These are phyloP conservation scores for Camponotus fellah DNA, from an alignment of 2,888 invertebrate genomes.

Conservation along the genomic window DNA sequence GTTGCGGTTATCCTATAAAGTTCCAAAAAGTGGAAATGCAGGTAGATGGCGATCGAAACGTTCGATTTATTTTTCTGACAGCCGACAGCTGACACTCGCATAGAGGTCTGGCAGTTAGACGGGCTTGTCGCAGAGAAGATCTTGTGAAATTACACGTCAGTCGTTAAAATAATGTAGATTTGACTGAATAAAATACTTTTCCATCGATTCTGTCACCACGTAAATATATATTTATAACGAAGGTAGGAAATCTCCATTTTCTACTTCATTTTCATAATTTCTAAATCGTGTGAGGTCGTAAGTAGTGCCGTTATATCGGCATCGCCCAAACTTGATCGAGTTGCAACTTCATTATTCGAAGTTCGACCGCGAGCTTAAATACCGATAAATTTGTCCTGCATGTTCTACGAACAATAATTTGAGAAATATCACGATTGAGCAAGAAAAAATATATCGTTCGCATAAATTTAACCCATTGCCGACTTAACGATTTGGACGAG, in stretches of 20 bases:
- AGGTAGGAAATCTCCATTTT: slow-evolving; percentile 19
- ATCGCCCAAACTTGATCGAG: slow-evolving; percentile 46
- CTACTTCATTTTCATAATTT: not conserved
- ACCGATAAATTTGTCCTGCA: slow-evolving; percentile 23
- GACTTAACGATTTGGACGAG: slow-evolving; percentile 32
- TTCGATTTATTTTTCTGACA: not conserved
- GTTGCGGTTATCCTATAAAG: not conserved
- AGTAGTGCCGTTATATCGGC: slow-evolving; percentile 7
- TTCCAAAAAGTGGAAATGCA: not conserved
- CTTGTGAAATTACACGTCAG: not conserved
- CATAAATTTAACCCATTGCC: slow-evolving; percentile 1
- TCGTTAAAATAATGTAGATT: slow-evolving; percentile 29
- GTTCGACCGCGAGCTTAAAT: slow-evolving; percentile 32
- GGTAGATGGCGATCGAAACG: not conserved
- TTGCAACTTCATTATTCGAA: slow-evolving; percentile 34
- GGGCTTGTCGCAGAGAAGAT: not conserved
- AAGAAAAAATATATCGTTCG: not conserved
- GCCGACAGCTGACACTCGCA: not conserved
- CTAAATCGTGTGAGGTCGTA: too few species aligned
- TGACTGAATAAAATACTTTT: not conserved
- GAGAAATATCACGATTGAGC: not conserved
- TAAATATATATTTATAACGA: not conserved
- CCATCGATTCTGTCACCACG: not conserved
- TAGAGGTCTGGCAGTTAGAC: not conserved
- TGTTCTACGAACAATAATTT: not conserved